Percentiles rank a stretch among this genome's conserved stretches.
These are phyloP conservation scores for Oscheius sp. DNA, from an alignment of 2,888 invertebrate species.

Conservation along the genomic window DNA sequence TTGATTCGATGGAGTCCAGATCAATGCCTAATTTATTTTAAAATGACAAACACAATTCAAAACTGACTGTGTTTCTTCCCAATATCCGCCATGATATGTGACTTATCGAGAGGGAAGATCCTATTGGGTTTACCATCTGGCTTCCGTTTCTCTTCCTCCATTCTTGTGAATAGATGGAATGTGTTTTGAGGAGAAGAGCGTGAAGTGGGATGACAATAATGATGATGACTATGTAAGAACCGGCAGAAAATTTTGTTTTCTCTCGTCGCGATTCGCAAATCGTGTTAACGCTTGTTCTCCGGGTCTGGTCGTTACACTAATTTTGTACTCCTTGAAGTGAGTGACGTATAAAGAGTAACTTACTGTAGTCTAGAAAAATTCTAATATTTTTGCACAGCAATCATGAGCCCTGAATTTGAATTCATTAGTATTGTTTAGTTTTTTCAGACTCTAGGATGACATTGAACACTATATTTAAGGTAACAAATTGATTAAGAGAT, in stretches of 20 bases:
- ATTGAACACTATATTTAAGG: too few relatives aligned
- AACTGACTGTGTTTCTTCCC: constrained; percentile 15
- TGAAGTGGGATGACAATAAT: not conserved
- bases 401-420: too few relatives aligned
- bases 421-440: too few relatives aligned
- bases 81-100: not conserved
- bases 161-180: too few relatives aligned
- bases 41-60: not conserved
- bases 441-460: too few relatives aligned
- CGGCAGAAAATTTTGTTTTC: constrained; percentile 27
- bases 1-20: constrained; percentile 15
- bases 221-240: constrained; percentile 25
- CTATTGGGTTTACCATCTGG: not conserved
- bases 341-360: too few relatives aligned
- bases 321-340: too few relatives aligned
- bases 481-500: too few relatives aligned
- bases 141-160: not conserved
- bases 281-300: constrained; percentile 18
- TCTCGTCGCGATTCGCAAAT: constrained; percentile 16
- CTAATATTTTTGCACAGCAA: too few relatives aligned
- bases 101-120: constrained; percentile 11
- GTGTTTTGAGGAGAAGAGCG: not conserved
- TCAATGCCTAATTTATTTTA: not conserved
- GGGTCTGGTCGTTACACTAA: too few relatives aligned
- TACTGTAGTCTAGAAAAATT: too few relatives aligned